A percentile compares a stretch with the other conserved stretches of the same genome.
These are phyloP conservation scores for Monochamus alternatus DNA, from an alignment of 2,888 invertebrate species.

Conservation along the genomic window DNA sequence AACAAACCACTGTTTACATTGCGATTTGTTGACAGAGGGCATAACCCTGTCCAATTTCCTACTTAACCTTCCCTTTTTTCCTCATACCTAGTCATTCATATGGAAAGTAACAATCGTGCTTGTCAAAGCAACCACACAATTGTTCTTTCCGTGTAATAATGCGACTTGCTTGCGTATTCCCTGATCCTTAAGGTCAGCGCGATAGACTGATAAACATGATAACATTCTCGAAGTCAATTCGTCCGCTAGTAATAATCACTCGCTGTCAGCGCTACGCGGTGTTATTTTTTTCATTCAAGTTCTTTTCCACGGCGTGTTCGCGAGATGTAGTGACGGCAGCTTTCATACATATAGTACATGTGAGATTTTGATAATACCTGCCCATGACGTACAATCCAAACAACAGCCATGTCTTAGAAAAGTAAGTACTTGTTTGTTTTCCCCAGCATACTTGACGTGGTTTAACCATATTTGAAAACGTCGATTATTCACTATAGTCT, in stretches of 20 bases:
- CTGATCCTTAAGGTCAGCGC: slow-evolving; percentile 50
- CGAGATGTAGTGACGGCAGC: slow-evolving; percentile 6
- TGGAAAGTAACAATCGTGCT: not conserved
- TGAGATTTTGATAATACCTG: not conserved
- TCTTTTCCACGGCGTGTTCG: slow-evolving; percentile 5
- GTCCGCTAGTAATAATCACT: slow-evolving; percentile 22
- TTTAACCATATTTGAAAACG: not conserved
- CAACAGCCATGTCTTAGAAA: slow-evolving; percentile 24
- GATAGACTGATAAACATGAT: slow-evolving; percentile 47
- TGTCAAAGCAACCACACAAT: not conserved
- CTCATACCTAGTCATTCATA: not conserved
- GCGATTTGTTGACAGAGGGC: not conserved
- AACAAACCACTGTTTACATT: too few relatives aligned
- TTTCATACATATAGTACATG: not conserved
- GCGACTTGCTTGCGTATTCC: slow-evolving; percentile 13
- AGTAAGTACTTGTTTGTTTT: slow-evolving; percentile 14
- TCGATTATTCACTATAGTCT: too few relatives aligned
- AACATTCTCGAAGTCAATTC: slow-evolving; percentile 48
- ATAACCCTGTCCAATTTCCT: not conserved
- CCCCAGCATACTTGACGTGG: not conserved
- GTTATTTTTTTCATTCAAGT: slow-evolving; percentile 12
- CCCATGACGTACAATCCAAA: slow-evolving; percentile 29
- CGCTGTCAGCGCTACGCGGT: not conserved
- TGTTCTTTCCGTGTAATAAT: not conserved
- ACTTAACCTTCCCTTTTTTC: not conserved